Base-by-base conservation (phyloP, 2,113 vertebrate genomes). In the Microcebus griseorufus region DNA sequence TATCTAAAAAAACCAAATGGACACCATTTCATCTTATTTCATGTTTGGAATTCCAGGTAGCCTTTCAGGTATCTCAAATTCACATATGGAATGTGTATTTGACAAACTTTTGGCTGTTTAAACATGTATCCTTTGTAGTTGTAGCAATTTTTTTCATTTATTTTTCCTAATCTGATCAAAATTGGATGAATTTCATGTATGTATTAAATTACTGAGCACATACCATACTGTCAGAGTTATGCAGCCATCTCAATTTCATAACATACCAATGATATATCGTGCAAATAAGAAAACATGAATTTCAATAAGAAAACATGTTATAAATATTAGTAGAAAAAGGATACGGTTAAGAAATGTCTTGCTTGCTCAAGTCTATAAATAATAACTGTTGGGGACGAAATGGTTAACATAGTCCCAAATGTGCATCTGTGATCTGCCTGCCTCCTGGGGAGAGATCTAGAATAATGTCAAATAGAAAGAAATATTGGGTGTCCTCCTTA, bases 1-100 rank as follows among this genome's bases (percentile, higher is more conserved):
- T 95, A 37, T 37, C 88, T 90, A 62, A 88, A 67, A 95, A 69
- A 34, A 64, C 70, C 92, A 87, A 84, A 89, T 85, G 83, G 58
- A 81, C 87, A 78, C 62, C 6, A 9, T 91, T 90, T 95, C 92
- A 93, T 95, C 93, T 98, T 69, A 87, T 67, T 94, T 95, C 88
- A 32, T 83, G n/a, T 83, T 81, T 92, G 75, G 69, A 94, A 96
- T 93, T 70, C 83, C 89, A 95, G 94, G 93, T 93, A 94, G 89
- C 70, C 9, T 58, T 95, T 39, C 91, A 93, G 83, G 86, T 88
- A 11, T 48, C 65, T 79, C 72, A 73, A 62, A 90, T 75, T 89
- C 94, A 84, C 92, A 94, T 53, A 27, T 84, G 94, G 82, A 86
- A 91, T 51, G 37, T 55, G 34, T 51, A 64, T 42, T 88, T 29